Evolutionary conservation across 2,113 vertebrate species (phyloP).

Genomic region (Poeciliopsis occidentalis): DNA sequence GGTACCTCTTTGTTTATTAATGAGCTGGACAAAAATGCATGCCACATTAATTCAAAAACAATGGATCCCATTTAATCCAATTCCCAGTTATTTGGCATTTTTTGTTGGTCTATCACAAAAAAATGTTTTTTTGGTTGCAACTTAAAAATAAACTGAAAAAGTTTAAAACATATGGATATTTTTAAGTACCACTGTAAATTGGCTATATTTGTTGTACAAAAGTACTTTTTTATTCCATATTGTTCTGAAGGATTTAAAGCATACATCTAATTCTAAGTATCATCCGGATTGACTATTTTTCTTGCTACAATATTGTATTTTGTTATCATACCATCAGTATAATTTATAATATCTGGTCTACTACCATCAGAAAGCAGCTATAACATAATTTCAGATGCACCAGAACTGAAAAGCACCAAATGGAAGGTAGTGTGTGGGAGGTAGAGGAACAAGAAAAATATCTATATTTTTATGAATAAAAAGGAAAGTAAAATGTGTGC

Average conservation of each 20-base stretch:
- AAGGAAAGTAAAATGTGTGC: neutral
- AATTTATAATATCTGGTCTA: neutral
- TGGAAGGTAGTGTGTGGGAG: slow-evolving; percentile 35
- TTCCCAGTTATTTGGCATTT: neutral
- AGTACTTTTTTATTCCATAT: neutral
- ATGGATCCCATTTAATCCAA: too few relatives aligned
- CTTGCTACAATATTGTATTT: neutral
- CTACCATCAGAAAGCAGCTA: neutral
- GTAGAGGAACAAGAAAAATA: slow-evolving; percentile 29
- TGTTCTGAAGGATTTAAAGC: neutral
- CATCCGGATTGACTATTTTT: neutral
- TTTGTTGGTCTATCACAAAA: neutral
- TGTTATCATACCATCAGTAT: neutral
- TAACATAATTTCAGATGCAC: neutral
- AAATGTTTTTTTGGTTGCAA: neutral
- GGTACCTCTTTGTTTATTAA: neutral
- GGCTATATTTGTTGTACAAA: too few relatives aligned
- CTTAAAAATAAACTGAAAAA: too few relatives aligned
- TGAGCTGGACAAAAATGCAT: neutral
- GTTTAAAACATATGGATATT: neutral
- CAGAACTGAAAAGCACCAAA: neutral
- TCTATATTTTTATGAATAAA: neutral
- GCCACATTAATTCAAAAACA: too few relatives aligned
- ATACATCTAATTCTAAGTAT: neutral
- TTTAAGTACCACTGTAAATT: too few relatives aligned